These are phyloP conservation scores for Petromus typicus DNA, from an alignment of 2,113 vertebrate species.

Conservation along the genomic window DNA sequence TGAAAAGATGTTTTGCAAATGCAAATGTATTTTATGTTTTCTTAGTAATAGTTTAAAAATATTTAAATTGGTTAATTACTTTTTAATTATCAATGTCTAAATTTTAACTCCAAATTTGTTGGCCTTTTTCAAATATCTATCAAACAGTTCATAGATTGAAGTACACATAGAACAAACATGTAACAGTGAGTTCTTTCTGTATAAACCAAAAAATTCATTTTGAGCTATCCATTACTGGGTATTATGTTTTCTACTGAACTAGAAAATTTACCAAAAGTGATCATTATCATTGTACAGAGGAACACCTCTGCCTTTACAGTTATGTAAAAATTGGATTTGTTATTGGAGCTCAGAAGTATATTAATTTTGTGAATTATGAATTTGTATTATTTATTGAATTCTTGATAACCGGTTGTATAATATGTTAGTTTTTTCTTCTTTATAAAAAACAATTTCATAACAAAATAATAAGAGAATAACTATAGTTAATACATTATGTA, in stretches of 20 bases:
- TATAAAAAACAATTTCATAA: not conserved
- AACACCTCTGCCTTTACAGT: not conserved
- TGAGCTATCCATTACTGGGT: rapidly evolving
- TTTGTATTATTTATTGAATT: slow-evolving; percentile 22
- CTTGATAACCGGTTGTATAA: slow-evolving; percentile 25
- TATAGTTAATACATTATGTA: not conserved
- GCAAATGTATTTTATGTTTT: not conserved
- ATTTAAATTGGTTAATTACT: not conserved
- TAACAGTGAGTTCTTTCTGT: not conserved
- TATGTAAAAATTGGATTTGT: not conserved
- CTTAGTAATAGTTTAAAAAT: not conserved
- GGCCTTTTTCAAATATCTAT: not conserved
- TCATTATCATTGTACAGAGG: not conserved
- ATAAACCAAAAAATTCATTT: not conserved
- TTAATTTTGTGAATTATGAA: not conserved
- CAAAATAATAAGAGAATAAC: not conserved
- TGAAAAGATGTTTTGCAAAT: not conserved
- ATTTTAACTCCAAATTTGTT: slow-evolving; percentile 14
- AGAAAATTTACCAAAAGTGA: not conserved
- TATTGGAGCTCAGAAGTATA: not conserved
- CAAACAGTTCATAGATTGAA: not conserved
- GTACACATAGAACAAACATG: not conserved
- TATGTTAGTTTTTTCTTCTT: slow-evolving; percentile 15
- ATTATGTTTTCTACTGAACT: not conserved
- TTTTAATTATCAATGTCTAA: not conserved